Evolutionary conservation across 1,140 invertebrate species (phyloP).

Genomic region (Camponotus vicinus): DNA sequence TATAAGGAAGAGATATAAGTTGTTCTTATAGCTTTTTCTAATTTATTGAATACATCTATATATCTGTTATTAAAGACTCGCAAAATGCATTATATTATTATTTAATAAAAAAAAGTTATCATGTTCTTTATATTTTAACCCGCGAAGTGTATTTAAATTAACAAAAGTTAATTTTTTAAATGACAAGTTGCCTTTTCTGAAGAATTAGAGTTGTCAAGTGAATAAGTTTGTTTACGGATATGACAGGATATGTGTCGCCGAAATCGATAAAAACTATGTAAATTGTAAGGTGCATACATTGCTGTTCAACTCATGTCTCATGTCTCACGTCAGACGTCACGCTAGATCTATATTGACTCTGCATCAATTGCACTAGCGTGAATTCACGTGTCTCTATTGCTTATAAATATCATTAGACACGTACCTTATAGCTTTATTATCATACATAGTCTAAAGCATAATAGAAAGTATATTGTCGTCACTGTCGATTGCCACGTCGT

Average conservation of each 20-base stretch:
- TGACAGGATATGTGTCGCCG: too few relatives aligned
- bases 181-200: not conserved
- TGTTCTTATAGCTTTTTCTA: not conserved
- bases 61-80: not conserved
- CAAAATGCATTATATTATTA: not conserved
- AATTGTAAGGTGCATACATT: constrained; percentile 1
- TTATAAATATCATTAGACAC: not conserved
- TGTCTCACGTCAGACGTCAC: constrained; percentile 7
- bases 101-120: not conserved
- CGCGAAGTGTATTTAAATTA: not conserved
- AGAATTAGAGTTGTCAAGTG: not conserved
- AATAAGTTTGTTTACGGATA: not conserved
- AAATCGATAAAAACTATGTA: constrained; percentile 31
- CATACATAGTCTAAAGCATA: not conserved
- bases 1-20: too few relatives aligned
- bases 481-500: not conserved
- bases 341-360: constrained; percentile 41
- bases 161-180: not conserved
- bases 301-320: not conserved
- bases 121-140: too few relatives aligned
- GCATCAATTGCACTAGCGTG: constrained; percentile 9
- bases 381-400: not conserved
- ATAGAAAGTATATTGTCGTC: not conserved
- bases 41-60: not conserved
- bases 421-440: constrained; percentile 1